Base-by-base conservation (phyloP, 1,140 invertebrate species). In the Nasonia giraulti region DNA sequence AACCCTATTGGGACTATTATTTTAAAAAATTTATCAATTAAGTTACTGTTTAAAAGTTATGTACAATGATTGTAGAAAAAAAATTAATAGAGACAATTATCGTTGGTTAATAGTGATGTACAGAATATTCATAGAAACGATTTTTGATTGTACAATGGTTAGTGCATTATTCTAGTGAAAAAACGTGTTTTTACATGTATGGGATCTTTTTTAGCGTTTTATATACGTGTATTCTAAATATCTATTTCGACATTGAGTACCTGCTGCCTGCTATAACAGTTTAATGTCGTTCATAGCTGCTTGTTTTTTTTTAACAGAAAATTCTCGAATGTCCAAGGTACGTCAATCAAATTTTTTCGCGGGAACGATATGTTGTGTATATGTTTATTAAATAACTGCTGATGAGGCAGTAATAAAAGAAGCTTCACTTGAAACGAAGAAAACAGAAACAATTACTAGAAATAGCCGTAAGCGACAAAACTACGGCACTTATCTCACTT, bases 301-400 rank as follows among this genome's bases (percentile, higher is more conserved):
- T 86, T 88, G 87, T 87, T 88, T 89, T 87, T 27, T 77, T 55
- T 78, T 78, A 83, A 31, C 27, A 37, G 55, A 82, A 82, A n/a
- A 47, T 47, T 76, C 37, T 40, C 40, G 6, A n/a, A 23, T 7
- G 40, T 47, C 37, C 4, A 80, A 71, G 66, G 33, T 50, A 73
- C 37, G 44, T 75, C 27, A 31, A 75, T 33, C 1, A 8, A 62
- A 23, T 14, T 71, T 73, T 23, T 74, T 76, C 82, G 82, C 75
- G 82, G 40, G 75, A 17, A 44, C 71, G 23, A 73, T 37, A 37
- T 83, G 55, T 62, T 62, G 20, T 62, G 55, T 62, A 62, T n/a
- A n/a, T 62, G 55, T 62, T 62, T 62, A n/a, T 62, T 62, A n/a
- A 62, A 20, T 62, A 62, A 62, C 55, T 62, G n/a, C 76, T 83